Evolutionary conservation across 1,140 invertebrate genomes (phyloP).

Genomic region (Solen grandis): DNA sequence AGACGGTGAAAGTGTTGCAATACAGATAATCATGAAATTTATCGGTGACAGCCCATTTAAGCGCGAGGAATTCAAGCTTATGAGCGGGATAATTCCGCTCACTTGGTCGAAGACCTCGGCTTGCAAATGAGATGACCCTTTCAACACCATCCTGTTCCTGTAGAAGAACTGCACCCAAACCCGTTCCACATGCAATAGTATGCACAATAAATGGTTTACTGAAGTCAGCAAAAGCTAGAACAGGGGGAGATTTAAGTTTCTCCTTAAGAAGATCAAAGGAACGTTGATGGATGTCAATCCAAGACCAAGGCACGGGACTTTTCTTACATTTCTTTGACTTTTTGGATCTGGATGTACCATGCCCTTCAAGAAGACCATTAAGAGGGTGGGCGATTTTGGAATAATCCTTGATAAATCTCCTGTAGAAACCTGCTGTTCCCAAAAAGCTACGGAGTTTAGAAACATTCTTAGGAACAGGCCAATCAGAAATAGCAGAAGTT

Average conservation of each 20-base stretch:
- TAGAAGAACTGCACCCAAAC: conserved; percentile 65
- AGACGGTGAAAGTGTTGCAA: conserved; percentile 19
- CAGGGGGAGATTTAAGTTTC: conserved; percentile 43
- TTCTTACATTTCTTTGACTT: too few relatives aligned
- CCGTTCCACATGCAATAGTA: conserved; percentile 49
- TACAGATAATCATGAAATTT: conserved; percentile 62
- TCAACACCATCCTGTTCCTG: conserved; percentile 19
- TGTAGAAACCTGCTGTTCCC: too few relatives aligned
- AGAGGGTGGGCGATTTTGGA: too few relatives aligned
- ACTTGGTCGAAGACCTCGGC: conserved; percentile 3
- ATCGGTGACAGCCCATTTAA: conserved; percentile 54
- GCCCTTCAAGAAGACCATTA: too few relatives aligned
- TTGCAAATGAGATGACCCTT: conserved; percentile 35
- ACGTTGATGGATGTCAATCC: too few relatives aligned
- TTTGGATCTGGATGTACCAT: too few relatives aligned
- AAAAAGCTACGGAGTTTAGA: too few relatives aligned
- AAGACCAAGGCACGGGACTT: too few relatives aligned
- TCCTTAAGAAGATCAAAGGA: too few relatives aligned
- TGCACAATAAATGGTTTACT: conserved; percentile 45
- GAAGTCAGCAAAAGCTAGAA: conserved; percentile 50
- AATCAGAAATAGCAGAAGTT: too few relatives aligned
- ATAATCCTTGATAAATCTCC: too few relatives aligned
- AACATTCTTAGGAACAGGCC: too few relatives aligned
- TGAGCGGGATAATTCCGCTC: conserved; percentile 42
- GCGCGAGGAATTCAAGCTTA: conserved; percentile 40